A percentile compares a stretch with the other conserved stretches of the same genome.
These are phyloP conservation scores for Drosophila tanythrix DNA, from an alignment of 2,888 invertebrate species.

Conservation along the genomic window DNA sequence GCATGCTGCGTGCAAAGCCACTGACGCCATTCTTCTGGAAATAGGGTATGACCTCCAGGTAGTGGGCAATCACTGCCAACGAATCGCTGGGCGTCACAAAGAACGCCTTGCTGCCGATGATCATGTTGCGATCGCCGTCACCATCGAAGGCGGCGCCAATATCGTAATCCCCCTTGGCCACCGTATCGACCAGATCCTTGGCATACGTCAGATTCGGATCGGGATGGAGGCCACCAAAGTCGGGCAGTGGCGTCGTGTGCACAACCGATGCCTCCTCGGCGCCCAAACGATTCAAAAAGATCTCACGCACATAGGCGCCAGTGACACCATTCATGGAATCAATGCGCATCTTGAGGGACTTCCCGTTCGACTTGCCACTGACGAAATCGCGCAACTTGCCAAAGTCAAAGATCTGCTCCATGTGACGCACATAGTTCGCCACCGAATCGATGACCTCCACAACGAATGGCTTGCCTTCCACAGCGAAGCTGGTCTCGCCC, in stretches of 20 bases:
- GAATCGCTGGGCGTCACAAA: slow-evolving; percentile 99
- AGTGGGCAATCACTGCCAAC: slow-evolving; percentile 96
- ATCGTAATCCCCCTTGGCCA: slow-evolving; percentile 87
- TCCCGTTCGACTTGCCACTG: slow-evolving; percentile 88
- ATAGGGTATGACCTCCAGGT: slow-evolving; percentile 96
- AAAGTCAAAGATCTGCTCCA: slow-evolving; percentile 99
- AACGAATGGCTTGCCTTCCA: slow-evolving; percentile 88
- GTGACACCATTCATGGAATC: slow-evolving; percentile 99
- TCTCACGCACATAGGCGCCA: slow-evolving; percentile 96
- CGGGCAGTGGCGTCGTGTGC: slow-evolving; percentile 92
- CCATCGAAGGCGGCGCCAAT: slow-evolving; percentile 99
- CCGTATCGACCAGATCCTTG: slow-evolving; percentile 90
- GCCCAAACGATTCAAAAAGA: slow-evolving; percentile 94
- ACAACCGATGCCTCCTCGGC: slow-evolving; percentile 90
- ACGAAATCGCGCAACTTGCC: slow-evolving; percentile 90
- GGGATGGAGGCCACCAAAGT: slow-evolving; percentile 98
- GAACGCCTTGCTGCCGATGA: slow-evolving; percentile 96
- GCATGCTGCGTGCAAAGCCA: slow-evolving; percentile 99
- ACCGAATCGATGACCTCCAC: slow-evolving; percentile 97
- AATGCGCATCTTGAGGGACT: slow-evolving; percentile 93
- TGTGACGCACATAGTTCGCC: slow-evolving; percentile 93
- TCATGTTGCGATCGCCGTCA: slow-evolving; percentile 99
- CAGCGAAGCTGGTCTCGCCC: slow-evolving; percentile 88
- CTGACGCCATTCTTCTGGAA: slow-evolving; percentile 93
- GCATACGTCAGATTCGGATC: slow-evolving; percentile 98